Base-by-base conservation (phyloP, 2,113 vertebrate species). In the Xenotilapia flavipinnis region DNA sequence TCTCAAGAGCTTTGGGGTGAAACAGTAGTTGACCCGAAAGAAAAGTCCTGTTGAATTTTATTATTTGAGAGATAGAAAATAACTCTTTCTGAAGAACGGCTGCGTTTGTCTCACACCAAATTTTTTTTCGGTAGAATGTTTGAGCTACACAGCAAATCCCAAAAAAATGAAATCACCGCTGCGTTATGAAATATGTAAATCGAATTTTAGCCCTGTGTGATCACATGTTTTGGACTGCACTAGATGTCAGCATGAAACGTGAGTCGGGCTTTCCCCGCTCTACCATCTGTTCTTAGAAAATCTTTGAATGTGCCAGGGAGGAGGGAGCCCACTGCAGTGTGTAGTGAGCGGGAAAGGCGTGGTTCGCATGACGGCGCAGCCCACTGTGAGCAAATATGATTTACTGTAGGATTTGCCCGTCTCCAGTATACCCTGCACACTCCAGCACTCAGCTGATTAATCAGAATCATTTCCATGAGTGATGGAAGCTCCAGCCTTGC, bases 391-490 rank as follows among this genome's bases (percentile, higher is more conserved):
- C 56, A 79, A 79, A 87, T 73, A 85, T 92, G 93, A 94, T 93
- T 95, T 94, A 92, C 90, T 93, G 87, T 94, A 82, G 70, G 58
- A 86, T 33, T 19, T 90, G 87, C 86, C 85, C 82, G 42, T 90
- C 90, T 91, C 73, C 83, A 62, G 68, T 86, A 73, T 38, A 49
- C 38, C 82, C 40, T 77, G 47, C 89, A 88, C 87, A 93, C 83
- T 92, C 79, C 89, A 87, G 89, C 89, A 94, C 93, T 95, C 93
- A 90, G 83, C 92, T 93, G 94, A 95, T 95, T 93, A 95, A 95
- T 94, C 92, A 86, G 90, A 94, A 86, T 92, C 86, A 93, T 95
- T 92, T 94, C 77, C 82, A 90, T 91, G 95, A 95, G 91, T 92
- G 93, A 95, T 94, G 90, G 89, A 92, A 79, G 90, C 90, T 85